Evolutionary conservation across 1,140 invertebrate species (phyloP).

Genomic region (Brachystomella parvula): DNA sequence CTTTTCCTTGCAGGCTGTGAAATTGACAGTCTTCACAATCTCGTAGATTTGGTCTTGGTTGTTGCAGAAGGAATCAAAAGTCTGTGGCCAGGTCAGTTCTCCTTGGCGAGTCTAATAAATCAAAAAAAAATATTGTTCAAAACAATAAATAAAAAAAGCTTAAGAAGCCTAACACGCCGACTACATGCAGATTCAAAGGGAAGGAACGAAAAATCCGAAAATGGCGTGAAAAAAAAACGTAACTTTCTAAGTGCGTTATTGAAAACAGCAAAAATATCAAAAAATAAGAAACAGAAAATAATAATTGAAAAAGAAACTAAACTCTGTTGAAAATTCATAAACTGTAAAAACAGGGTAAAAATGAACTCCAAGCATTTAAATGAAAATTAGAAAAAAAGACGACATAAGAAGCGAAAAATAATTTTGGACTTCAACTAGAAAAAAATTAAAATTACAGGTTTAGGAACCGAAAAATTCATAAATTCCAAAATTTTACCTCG

Average conservation of each 20-base stretch:
- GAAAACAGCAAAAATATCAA: neutral
- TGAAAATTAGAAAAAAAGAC: too few species aligned
- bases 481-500: slow-evolving; percentile 18
- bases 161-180: too few species aligned
- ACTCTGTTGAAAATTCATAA: neutral
- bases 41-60: slow-evolving; percentile 38
- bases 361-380: too few species aligned
- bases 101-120: slow-evolving; percentile 14
- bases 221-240: neutral
- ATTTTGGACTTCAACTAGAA: too few species aligned
- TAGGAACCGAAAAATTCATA: neutral
- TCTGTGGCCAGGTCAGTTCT: slow-evolving; percentile 31
- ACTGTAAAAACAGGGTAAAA: neutral
- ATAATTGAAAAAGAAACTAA: neutral
- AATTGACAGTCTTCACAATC: slow-evolving; percentile 38
- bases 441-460: neutral
- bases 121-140: neutral
- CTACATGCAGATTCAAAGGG: neutral
- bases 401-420: too few species aligned
- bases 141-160: neutral
- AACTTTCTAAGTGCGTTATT: too few species aligned
- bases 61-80: slow-evolving; percentile 37
- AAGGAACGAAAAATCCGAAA: neutral
- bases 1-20: slow-evolving; percentile 37
- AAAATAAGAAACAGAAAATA: neutral